Percentiles rank a stretch among this genome's conserved stretches.
Evolutionary conservation across 2,113 vertebrate species (phyloP).

Genomic region (Chascanopsetta lugubris): DNA sequence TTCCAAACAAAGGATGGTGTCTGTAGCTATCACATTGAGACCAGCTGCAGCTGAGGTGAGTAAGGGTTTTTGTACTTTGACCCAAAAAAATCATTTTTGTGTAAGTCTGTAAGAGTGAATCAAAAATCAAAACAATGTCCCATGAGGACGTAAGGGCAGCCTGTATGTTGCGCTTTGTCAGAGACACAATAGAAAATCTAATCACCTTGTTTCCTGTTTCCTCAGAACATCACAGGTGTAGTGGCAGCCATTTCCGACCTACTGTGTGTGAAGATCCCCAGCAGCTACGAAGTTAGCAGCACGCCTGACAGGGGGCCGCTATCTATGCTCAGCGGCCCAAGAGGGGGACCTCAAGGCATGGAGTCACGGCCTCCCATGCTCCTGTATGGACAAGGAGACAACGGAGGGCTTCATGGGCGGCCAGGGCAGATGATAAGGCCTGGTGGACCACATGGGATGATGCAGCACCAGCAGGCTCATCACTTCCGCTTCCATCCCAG

Average conservation of each 20-base stretch:
- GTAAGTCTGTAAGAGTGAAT: not conserved
- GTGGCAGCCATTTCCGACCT: constrained; percentile 83
- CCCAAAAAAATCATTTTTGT: too few species aligned
- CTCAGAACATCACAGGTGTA: constrained; percentile 89
- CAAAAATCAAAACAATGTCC: too few species aligned
- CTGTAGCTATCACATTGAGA: constrained; percentile 95
- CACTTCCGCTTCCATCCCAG: constrained; percentile 81
- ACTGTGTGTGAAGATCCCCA: constrained; percentile 89
- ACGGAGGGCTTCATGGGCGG: constrained; percentile 48
- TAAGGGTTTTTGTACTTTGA: not conserved
- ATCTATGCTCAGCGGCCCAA: constrained; percentile 74
- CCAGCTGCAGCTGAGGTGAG: constrained; percentile 93
- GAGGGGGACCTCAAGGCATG: constrained; percentile 62
- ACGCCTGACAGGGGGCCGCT: constrained; percentile 82
- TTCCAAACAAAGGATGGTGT: constrained; percentile 91
- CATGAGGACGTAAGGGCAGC: too few species aligned
- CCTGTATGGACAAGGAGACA: constrained; percentile 64
- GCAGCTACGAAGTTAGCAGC: constrained; percentile 92
- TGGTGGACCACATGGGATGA: constrained; percentile 72
- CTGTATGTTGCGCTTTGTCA: not conserved
- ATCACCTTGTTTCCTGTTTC: not conserved
- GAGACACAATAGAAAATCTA: not conserved
- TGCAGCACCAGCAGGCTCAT: constrained; percentile 81
- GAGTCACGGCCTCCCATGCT: constrained; percentile 65
- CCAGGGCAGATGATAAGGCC: constrained; percentile 59